Evolutionary conservation across 2,797 vertebrate species (phyloP).

Genomic region (Bufotes viridis): DNA sequence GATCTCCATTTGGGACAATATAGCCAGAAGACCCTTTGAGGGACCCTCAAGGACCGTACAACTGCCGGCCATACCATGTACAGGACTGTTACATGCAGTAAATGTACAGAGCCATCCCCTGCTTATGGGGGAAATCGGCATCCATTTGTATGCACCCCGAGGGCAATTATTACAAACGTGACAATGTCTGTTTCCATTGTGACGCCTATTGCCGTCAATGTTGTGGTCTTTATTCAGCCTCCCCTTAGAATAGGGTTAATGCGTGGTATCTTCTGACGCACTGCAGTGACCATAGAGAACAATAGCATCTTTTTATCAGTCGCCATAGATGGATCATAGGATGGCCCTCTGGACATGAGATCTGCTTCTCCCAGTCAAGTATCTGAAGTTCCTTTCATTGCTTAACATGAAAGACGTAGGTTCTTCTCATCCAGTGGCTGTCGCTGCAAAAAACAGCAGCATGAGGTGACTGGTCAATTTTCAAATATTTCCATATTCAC

Average conservation of each 20-base stretch:
- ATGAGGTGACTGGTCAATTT: too few relatives aligned
- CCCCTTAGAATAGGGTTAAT: not conserved
- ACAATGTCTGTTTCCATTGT: not conserved
- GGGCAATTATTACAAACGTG: too few relatives aligned
- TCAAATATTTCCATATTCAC: too few relatives aligned
- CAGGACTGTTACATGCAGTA: too few relatives aligned
- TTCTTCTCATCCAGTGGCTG: not conserved
- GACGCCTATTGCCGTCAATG: not conserved
- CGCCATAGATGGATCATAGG: not conserved
- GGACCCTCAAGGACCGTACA: not conserved
- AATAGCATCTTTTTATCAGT: not conserved
- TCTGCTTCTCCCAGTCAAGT: not conserved
- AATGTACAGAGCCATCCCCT: too few relatives aligned
- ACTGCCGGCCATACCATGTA: too few relatives aligned
- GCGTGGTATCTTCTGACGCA: not conserved
- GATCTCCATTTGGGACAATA: not conserved
- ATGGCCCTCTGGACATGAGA: not conserved
- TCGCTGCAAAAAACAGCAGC: not conserved
- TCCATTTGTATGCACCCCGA: too few relatives aligned
- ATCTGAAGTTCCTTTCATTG: not conserved
- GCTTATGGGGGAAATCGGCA: too few relatives aligned
- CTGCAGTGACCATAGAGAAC: slow-evolving; percentile 3
- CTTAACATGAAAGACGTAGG: not conserved
- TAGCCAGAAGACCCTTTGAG: not conserved
- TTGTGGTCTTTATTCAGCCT: not conserved